These are phyloP conservation scores for Tyrannus savana DNA, from an alignment of 2,113 vertebrate species.

Conservation along the genomic window DNA sequence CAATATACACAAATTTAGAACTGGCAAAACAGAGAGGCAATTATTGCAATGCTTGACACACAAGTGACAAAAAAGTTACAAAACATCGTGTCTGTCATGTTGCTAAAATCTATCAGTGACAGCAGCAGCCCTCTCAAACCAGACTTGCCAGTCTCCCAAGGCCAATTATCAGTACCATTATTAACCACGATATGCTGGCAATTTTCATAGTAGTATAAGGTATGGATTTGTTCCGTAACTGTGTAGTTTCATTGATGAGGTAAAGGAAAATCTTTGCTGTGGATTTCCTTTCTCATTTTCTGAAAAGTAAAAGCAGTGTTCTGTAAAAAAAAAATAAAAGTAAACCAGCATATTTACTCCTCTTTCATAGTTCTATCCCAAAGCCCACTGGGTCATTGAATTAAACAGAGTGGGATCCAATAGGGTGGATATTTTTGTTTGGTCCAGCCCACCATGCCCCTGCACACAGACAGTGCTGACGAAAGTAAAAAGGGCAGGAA, in stretches of 20 bases:
- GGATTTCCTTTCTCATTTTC: neutral
- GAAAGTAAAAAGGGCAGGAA: neutral
- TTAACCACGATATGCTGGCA: neutral
- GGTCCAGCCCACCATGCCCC: too few species aligned
- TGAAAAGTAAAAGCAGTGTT: neutral
- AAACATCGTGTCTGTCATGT: neutral
- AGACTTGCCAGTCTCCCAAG: neutral
- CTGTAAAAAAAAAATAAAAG: neutral
- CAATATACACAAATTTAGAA: neutral
- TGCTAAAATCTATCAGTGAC: neutral
- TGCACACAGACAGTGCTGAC: neutral
- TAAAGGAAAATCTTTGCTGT: neutral
- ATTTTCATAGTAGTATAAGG: neutral
- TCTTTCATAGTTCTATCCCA: neutral
- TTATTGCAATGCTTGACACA: neutral
- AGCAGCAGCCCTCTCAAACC: neutral
- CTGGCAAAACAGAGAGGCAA: neutral
- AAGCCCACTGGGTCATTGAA: neutral
- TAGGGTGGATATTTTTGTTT: neutral
- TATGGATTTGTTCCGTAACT: neutral
- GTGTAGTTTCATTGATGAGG: neutral
- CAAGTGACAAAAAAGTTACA: neutral
- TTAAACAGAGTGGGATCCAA: neutral
- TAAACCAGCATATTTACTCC: accelerated
- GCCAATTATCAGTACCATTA: neutral